These are phyloP conservation scores for Rousettus madagascariensis DNA, from an alignment of 2,797 vertebrate genomes.

Conservation along the genomic window DNA sequence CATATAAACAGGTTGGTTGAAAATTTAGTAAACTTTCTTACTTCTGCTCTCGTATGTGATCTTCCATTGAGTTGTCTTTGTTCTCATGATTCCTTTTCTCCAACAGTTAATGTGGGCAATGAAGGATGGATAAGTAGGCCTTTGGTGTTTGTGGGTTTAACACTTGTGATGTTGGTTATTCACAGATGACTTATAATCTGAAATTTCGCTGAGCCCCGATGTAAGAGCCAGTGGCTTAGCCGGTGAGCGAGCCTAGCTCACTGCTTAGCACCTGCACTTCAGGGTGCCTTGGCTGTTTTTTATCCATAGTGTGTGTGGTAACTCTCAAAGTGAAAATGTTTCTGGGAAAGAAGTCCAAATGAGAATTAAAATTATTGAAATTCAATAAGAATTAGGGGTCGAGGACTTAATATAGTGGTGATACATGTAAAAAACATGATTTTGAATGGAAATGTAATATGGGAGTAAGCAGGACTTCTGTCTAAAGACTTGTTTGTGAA, in stretches of 20 bases:
- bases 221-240: background rate
- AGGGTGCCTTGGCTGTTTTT: background rate
- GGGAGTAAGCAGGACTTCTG: background rate
- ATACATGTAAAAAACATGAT: background rate
- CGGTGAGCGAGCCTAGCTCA: background rate
- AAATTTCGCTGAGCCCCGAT: background rate
- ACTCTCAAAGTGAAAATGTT: background rate
- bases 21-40: background rate
- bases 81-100: background rate
- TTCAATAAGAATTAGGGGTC: background rate
- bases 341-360: background rate
- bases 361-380: background rate
- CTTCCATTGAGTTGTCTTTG: background rate
- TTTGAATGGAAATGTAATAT: slow-evolving; percentile 2
- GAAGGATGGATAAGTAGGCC: background rate
- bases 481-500: background rate
- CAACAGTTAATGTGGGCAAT: background rate
- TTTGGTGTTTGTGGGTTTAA: background rate
- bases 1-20: slow-evolving; percentile 94
- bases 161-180: background rate
- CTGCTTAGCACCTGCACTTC: background rate
- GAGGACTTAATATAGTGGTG: background rate
- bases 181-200: background rate
- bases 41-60: background rate
- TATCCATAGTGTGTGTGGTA: no score